Evolutionary conservation across 2,797 vertebrate species (phyloP).

Genomic region (Peromyscus aztecus): DNA sequence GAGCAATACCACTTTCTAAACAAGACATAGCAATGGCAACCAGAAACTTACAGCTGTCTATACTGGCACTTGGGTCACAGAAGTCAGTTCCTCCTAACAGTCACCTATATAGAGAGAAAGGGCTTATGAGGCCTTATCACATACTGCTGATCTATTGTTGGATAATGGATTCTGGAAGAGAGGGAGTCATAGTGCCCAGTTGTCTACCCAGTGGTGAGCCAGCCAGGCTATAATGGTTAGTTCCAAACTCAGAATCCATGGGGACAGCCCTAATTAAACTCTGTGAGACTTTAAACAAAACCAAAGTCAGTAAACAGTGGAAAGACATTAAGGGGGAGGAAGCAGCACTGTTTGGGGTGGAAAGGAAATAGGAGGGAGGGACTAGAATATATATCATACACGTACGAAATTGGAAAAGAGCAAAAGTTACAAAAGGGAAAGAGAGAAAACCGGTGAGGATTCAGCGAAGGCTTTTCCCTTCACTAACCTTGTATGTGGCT

Average conservation of each 20-base stretch:
- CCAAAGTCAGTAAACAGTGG: not conserved
- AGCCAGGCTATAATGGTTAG: not conserved
- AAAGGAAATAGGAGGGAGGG: not conserved
- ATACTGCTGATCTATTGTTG: not conserved
- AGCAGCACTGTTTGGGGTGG: not conserved
- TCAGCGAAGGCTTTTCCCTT: not conserved
- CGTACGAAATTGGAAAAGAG: not conserved
- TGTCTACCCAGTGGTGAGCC: not conserved
- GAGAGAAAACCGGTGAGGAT: not conserved
- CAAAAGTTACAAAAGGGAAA: not conserved
- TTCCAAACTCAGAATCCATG: not conserved
- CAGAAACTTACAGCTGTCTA: not conserved
- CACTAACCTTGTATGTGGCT: not conserved
- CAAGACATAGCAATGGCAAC: not conserved
- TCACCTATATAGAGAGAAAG: not conserved
- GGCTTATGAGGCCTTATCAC: not conserved
- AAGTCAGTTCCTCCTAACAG: not conserved
- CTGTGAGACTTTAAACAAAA: not conserved
- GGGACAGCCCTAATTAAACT: not conserved
- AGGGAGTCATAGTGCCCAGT: too few species aligned
- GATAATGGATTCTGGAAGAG: not conserved
- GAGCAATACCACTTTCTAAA: not conserved
- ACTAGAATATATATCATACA: not conserved
- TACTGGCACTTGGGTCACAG: too few species aligned
- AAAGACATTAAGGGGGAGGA: not conserved